Evolutionary conservation across 2,797 vertebrate genomes (phyloP), one percentile per base, ranked within the genome.

Genomic region (Hyperoplus immaculatus): DNA sequence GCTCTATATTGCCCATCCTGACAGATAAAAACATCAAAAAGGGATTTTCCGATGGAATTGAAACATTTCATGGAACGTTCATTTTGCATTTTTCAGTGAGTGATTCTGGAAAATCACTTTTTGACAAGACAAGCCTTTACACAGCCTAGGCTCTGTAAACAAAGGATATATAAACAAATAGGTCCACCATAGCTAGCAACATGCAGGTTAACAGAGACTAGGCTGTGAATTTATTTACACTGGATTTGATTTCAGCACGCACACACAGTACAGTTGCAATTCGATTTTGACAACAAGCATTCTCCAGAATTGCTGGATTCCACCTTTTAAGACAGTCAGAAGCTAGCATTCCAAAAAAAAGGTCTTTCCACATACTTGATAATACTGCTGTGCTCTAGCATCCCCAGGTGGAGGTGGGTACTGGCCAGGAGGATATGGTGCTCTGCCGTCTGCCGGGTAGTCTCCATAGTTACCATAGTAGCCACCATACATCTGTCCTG

Each of bases 331-430:
- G 29, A 9, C 1, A 39, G 36, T 16, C 6, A 72, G 15, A 62
- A 59, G 0, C 58, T 59, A 49, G 29, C 14, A 69, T 15, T 56
- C 4, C 70, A 0, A 39, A 39, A 66, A 56, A 59, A 57, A 41
- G 6, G 39, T 45, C 8, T 46, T 66, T 69, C 8, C 42, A 56
- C 63, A 41, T 94, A 99, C 98, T 94, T 96, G 95, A 88, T 97
- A 97, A 83, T 97, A 98, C 38, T 95, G 94, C 42, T 96, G 95
- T 69, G 93, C 82, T 81, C 97, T 95, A 1, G 96, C 95, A 77
- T 98, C 97, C 80, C 91, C 70, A 1, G 91, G 82, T 8, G 93
- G 93, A 21, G 85, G 88, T 59, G 89, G 91, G 79, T 91, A 93
- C 58, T 97, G 98, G 0, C 93, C 91, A 3, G 94, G 87, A 0